A percentile compares a stretch with the other conserved stretches of the same genome.
Conservation (phyloP, 1,140 invertebrate species). For the Chironomus tepperi region DNA sequence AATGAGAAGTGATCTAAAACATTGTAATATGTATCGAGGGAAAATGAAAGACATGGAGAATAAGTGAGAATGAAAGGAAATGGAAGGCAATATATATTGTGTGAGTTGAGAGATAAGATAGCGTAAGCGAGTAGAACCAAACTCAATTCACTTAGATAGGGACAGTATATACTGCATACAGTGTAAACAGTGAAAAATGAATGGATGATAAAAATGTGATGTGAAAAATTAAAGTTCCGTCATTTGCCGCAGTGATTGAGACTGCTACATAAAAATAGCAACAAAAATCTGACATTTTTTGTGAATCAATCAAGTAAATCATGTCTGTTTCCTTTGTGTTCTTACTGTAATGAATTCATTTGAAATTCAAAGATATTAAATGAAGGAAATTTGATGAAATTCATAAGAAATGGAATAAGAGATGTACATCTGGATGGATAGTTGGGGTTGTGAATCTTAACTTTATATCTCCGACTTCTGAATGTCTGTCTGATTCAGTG, state of each 20-base stretch:
- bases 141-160: too few species aligned
- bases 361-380: too few species aligned
- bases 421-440: too few species aligned
- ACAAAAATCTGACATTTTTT: too few species aligned
- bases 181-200: background rate
- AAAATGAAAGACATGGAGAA: background rate
- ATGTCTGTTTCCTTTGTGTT: background rate
- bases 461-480: too few species aligned
- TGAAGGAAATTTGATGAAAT: too few species aligned
- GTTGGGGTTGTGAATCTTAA: too few species aligned
- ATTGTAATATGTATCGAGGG: constrained; percentile 23
- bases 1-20: constrained; percentile 22
- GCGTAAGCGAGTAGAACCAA: background rate
- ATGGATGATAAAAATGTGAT: background rate
- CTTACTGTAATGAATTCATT: background rate
- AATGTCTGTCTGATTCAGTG: too few species aligned
- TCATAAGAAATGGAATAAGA: too few species aligned
- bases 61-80: background rate
- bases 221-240: constrained; percentile 13
- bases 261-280: background rate
- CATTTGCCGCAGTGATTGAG: background rate
- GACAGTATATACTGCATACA: too few species aligned
- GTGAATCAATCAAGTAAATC: background rate
- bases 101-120: background rate
- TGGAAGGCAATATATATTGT: constrained; percentile 4